These are phyloP conservation scores for Castor canadensis DNA, from an alignment of 2,113 vertebrate species.

Conservation along the genomic window DNA sequence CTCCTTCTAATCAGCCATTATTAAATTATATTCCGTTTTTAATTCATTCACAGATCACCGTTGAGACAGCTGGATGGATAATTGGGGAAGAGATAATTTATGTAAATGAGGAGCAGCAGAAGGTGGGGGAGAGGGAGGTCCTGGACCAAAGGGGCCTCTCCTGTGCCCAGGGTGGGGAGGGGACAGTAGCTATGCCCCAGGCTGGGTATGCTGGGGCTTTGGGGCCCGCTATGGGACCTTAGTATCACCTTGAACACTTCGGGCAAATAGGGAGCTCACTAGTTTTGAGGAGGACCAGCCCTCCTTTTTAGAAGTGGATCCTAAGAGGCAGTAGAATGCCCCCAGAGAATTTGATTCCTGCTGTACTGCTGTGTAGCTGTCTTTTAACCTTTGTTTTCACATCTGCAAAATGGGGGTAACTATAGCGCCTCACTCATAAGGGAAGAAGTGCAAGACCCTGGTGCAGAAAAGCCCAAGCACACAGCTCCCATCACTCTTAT, in stretches of 20 bases:
- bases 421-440: not conserved
- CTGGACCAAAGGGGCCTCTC: constrained; percentile 77
- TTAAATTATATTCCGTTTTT: constrained; percentile 93
- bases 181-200: not conserved
- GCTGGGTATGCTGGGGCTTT: not conserved
- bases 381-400: not conserved
- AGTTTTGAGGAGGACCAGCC: not conserved
- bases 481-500: no score
- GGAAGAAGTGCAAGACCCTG: not conserved
- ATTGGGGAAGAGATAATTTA: constrained; percentile 94
- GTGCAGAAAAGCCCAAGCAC: not conserved
- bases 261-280: not conserved
- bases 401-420: not conserved
- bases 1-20: constrained; percentile 94
- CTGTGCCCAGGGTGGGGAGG: constrained; percentile 14
- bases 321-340: not conserved
- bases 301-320: not conserved
- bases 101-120: constrained; percentile 94
- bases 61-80: constrained; percentile 97
- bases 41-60: constrained; percentile 92
- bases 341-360: not conserved
- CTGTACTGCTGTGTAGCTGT: not conserved
- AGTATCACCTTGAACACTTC: not conserved
- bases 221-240: not conserved
- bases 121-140: constrained; percentile 77